phyloP scores from a whole-genome alignment of 2,797 vertebrate species.

The Hipposideros larvatus region DNA sequence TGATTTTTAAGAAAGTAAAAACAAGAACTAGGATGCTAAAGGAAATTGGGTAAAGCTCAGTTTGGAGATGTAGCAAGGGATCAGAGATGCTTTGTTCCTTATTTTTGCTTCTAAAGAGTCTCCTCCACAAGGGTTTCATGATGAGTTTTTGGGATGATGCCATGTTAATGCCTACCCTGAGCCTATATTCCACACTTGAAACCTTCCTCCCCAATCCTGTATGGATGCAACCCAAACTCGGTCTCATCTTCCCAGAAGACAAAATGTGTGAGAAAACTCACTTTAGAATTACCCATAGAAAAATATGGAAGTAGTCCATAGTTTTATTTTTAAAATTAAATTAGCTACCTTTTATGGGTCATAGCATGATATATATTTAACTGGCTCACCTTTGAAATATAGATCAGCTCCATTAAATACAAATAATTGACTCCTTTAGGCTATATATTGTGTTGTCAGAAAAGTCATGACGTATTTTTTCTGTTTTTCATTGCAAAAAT shows the following conservation, averaged over 20 bases:
- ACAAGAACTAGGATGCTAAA: background rate
- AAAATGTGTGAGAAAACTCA: background rate
- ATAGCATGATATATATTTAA: background rate
- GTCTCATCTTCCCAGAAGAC: background rate
- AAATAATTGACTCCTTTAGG: background rate
- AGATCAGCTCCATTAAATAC: background rate
- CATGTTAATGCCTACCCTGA: background rate
- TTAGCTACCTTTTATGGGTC: background rate
- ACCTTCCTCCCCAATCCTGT: background rate
- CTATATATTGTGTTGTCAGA: no score
- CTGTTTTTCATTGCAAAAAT: no score
- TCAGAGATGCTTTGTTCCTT: background rate
- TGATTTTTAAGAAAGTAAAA: conserved; percentile 45
- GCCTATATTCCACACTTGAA: background rate
- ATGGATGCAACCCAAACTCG: background rate
- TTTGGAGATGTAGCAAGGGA: background rate
- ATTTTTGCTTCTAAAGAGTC: conserved; percentile 8
- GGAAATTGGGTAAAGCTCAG: background rate
- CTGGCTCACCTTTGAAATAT: conserved; percentile 50
- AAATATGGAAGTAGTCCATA: background rate
- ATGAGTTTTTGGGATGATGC: background rate
- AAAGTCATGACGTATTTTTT: no score
- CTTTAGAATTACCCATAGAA: conserved; percentile 28
- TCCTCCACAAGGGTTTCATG: background rate
- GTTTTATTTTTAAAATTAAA: conserved; percentile 32